Base-by-base conservation (phyloP, 2,888 invertebrate species). In the Aporophyla nigra region DNA sequence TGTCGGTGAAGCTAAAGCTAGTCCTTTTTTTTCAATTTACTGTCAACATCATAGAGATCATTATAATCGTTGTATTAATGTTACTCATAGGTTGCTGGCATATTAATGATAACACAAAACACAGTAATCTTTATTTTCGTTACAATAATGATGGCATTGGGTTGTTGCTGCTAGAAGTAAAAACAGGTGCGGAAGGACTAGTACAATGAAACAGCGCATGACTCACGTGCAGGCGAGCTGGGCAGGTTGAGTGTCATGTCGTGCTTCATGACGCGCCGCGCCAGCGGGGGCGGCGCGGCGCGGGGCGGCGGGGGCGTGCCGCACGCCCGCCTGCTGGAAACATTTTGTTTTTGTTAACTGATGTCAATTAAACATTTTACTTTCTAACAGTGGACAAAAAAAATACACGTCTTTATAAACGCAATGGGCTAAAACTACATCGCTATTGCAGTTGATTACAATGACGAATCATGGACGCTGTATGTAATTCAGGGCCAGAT, bases 241-340 rank as follows among this genome's bases (percentile, higher is more conserved):
- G 91, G 89, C 71, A 89, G 80, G 79, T 89, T 80, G 46, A 90
- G 89, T 10, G 92, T 61, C 82, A 91, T 82, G 16, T 92, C 92
- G n/a, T 90, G 93, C 43, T 87, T 82, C 53, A 92, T 84, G 75
- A 91, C 80, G 0, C 92, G 78, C 0, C 92, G 87, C 46, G 92
- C 89, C 10, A 87, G 82, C 1, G 80, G 1, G 51, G 74, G 27
- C 53, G 27, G 70, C 68, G 53, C 56, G 43, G 78, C 56, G 73
- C 88, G 76, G 82, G 86, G 40, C 72, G 43, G 78, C 4, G 90
- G 87, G 5, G 91, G 83, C 66, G 85, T 78, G 61, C 86, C 77
- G 56, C 80, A 73, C 71, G 82, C 69, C 46, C 75, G 49, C 58
- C 53, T 68, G 59, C 33, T 74, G 43, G 0, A 40, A 33, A 53